Conservation (phyloP, 1,140 invertebrate species). For the Stenopsyche tienmushanensis region DNA sequence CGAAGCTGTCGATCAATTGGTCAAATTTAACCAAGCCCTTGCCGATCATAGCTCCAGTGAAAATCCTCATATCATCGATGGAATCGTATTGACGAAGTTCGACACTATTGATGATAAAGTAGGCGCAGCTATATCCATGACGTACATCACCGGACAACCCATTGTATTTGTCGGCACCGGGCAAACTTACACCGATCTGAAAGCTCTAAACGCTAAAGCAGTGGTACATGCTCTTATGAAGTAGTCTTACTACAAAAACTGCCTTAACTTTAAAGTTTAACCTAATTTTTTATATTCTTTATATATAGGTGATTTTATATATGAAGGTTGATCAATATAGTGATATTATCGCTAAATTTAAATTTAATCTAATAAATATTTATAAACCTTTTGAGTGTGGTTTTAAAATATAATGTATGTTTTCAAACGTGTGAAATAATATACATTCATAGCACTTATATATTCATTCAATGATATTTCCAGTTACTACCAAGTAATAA, state of each 20-base stretch:
- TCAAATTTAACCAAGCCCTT: constrained; percentile 98
- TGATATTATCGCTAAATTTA: constrained; percentile 8
- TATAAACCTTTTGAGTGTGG: too few species aligned
- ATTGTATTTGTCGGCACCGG: constrained; percentile 99
- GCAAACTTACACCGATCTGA: constrained; percentile 98
- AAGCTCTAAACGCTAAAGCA: constrained; percentile 94
- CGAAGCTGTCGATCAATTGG: constrained; percentile 98
- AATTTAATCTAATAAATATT: too few species aligned
- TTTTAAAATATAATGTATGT: too few species aligned
- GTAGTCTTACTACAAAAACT: constrained; percentile 51
- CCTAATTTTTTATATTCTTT: too few species aligned
- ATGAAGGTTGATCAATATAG: not conserved
- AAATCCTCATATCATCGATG: constrained; percentile 94
- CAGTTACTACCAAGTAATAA: too few species aligned
- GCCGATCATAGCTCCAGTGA: constrained; percentile 80
- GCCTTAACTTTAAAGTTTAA: too few species aligned
- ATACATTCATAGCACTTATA: too few species aligned
- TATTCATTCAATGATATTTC: too few species aligned
- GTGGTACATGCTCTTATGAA: constrained; percentile 97
- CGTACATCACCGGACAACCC: constrained; percentile 98
- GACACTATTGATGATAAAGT: constrained; percentile 99
- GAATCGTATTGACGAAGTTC: constrained; percentile 97
- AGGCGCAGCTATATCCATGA: constrained; percentile 99
- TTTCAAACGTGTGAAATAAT: too few species aligned
- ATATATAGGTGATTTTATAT: not conserved